Evolutionary conservation across 2,113 vertebrate genomes (phyloP), one percentile per base, ranked within the genome.

Genomic region (Arothron firmamentum): DNA sequence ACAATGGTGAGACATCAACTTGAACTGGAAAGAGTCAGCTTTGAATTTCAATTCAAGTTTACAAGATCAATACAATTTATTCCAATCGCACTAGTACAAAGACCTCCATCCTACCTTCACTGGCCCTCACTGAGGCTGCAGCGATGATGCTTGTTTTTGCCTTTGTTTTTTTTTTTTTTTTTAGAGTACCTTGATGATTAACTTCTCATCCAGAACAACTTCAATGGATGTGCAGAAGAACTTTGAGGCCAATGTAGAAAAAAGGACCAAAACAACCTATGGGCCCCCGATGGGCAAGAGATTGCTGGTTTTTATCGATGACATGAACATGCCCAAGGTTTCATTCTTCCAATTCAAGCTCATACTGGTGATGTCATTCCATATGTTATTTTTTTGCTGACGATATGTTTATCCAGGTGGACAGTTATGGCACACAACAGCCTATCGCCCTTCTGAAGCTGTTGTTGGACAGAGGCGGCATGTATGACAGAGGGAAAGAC

Each of bases 321-420:
- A 99, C 63, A 90, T 99, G 90, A 99, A 98, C 48, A 98, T 99
- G 96, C 96, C 97, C 19, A 92, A 89, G 92, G 97, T 98, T 65
- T 63, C 51, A 71, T 9, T n/a, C 48, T 38, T 38, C 34, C 11
- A 16, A 38, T 38, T 38, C 41, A 31, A 14, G 18, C 60, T 59
- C 7, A 11, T 6, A 38, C 19, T 34, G 25, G 38, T 57, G 9
- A 7, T 50, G 34, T 41, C 10, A 52, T 23, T 5, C 0, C 15
- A 52, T 17, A 3, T n/a, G 28, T 53, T 23, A 42, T 11, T 25
- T 1, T 25, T 1, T 51, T 15, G 56, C 60, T 13, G 50, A 47
- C 17, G 51, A 0, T 31, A 8, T 66, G 23, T 43, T 25, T 13
- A 1, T 74, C 15, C 25, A 99, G 96, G 93, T 99, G 66, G 96